Evolutionary conservation across 2,113 vertebrate species (phyloP).

Genomic region (Fregetta grallaria): DNA sequence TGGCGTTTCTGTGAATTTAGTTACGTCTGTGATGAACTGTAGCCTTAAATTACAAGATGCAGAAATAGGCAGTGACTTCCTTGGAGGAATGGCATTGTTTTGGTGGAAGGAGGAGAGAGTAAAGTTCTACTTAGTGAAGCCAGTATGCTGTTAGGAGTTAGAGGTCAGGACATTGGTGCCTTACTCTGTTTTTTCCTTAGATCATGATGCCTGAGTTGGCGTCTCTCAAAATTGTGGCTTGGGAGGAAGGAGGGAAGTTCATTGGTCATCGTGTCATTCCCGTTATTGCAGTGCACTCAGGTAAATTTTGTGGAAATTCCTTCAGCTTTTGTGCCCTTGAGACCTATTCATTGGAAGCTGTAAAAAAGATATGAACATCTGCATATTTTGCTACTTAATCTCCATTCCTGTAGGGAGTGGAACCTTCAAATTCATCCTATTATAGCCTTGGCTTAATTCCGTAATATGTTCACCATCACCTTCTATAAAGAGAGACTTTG

Average conservation of each 20-base stretch:
- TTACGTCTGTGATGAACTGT: not conserved
- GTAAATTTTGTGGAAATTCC: slow-evolving; percentile 61
- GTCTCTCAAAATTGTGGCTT: slow-evolving; percentile 85
- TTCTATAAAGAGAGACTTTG: not conserved
- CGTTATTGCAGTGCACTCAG: slow-evolving; percentile 86
- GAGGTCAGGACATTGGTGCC: not conserved
- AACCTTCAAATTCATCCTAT: not conserved
- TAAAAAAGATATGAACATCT: not conserved
- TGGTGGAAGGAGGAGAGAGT: not conserved
- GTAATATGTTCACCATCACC: accelerated
- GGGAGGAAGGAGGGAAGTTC: slow-evolving; percentile 94
- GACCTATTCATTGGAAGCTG: not conserved
- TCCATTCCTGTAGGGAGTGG: not conserved
- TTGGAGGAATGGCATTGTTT: not conserved
- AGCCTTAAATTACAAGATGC: not conserved
- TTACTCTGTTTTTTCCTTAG: slow-evolving; percentile 68
- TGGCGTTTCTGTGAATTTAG: not conserved
- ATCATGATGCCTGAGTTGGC: slow-evolving; percentile 93
- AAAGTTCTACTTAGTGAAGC: not conserved
- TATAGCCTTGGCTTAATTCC: not conserved
- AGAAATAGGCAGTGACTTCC: not conserved
- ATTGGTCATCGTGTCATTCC: slow-evolving; percentile 95
- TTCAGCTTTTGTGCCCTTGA: not conserved
- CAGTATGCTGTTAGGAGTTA: not conserved
- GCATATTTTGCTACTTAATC: not conserved